A percentile compares a stretch with the other conserved stretches of the same genome.
Evolutionary conservation across 2,797 vertebrate species (phyloP).

Genomic region (Myoxocephalus aenaeus): DNA sequence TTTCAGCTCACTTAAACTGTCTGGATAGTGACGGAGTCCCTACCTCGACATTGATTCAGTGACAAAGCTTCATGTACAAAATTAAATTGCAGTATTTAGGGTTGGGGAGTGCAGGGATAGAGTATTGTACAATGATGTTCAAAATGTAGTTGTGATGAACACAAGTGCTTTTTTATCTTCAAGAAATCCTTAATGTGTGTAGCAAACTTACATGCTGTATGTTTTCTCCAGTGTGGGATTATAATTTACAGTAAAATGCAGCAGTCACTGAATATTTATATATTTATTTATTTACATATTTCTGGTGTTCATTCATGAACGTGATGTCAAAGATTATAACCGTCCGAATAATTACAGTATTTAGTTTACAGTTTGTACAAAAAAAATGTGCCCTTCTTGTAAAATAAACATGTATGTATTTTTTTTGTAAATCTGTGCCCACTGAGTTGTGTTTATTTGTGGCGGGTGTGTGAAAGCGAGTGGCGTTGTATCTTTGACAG

Average conservation of each 20-base stretch:
- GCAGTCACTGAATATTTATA: constrained; percentile 66
- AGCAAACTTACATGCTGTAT: constrained; percentile 78
- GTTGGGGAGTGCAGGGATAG: constrained; percentile 56
- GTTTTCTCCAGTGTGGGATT: constrained; percentile 75
- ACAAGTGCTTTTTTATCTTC: constrained; percentile 87
- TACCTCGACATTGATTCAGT: constrained; percentile 68
- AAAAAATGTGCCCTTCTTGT: constrained; percentile 79
- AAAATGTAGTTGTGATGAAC: constrained; percentile 85
- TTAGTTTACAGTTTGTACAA: constrained; percentile 85
- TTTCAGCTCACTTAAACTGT: constrained; percentile 45
- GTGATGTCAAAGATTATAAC: constrained; percentile 80
- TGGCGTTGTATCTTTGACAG: constrained; percentile 47
- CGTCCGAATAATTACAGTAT: constrained; percentile 74
- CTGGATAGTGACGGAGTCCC: constrained; percentile 52
- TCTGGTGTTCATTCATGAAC: constrained; percentile 78
- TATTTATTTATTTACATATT: constrained; percentile 76
- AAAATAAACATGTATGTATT: constrained; percentile 84
- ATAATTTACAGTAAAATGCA: constrained; percentile 64
- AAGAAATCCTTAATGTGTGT: constrained; percentile 78
- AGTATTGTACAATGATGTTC: constrained; percentile 83
- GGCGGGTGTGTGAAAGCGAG: not conserved
- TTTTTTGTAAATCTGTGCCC: constrained; percentile 49
- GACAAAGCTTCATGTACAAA: constrained; percentile 65
- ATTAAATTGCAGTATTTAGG: constrained; percentile 65
- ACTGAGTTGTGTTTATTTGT: constrained; percentile 42